These are phyloP conservation scores for Nymphalis c-album DNA, from an alignment of 2,888 invertebrate genomes.

Conservation along the genomic window DNA sequence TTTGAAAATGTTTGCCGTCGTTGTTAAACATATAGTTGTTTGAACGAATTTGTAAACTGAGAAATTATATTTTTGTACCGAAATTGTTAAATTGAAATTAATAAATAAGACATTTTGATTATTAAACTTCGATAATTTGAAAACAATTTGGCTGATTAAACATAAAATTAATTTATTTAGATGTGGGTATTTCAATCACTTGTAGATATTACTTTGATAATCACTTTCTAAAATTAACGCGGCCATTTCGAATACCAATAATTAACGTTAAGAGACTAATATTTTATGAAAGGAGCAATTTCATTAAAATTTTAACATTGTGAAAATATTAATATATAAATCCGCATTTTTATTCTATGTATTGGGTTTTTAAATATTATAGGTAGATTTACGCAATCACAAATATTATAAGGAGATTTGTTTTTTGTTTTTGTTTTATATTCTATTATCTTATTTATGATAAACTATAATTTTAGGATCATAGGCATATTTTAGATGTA, in stretches of 20 bases:
- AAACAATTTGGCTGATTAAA: conserved; percentile 23
- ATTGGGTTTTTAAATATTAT: no score
- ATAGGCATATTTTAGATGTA: no score
- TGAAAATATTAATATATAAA: not conserved
- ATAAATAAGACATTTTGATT: conserved; percentile 25
- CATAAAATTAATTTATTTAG: conserved; percentile 17
- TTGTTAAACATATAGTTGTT: no score
- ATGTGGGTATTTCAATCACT: conserved; percentile 19
- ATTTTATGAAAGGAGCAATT: conserved; percentile 1
- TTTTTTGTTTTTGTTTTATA: no score
- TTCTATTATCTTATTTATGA: no score
- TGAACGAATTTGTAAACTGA: no score
- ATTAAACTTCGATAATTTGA: conserved; percentile 25
- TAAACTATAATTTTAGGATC: no score
- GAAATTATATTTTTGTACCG: not conserved
- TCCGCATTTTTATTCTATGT: no score
- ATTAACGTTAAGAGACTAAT: conserved; percentile 1
- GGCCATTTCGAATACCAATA: not conserved
- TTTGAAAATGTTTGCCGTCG: no score
- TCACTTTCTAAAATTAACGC: conserved; percentile 19
- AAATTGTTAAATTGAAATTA: conserved; percentile 1
- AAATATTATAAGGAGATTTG: no score
- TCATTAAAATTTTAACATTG: not conserved
- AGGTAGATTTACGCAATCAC: no score
- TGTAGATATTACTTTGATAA: conserved; percentile 15